Evolutionary conservation across 2,888 invertebrate genomes (phyloP), one percentile per base, ranked within the genome.

Genomic region (Spilosoma lubricipeda): DNA sequence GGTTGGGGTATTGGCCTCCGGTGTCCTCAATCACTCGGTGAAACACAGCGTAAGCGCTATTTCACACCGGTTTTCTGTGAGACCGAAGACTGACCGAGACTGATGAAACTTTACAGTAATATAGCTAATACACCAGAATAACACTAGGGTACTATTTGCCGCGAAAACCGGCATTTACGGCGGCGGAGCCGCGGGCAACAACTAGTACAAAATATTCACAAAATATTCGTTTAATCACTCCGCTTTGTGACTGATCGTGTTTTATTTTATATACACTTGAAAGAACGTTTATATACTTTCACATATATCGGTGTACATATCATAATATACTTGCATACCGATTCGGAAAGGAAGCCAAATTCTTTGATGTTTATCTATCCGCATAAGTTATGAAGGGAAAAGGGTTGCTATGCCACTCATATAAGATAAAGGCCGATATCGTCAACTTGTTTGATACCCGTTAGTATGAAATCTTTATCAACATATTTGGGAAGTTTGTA

Each of bases 321-420:
- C 76, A 76, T 82, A 82, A 82, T 77, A 74, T 82, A 82, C 77
- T 67, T 70, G 65, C 71, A 76, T 78, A 74, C 70, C 67, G 77
- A 82, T 77, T 84, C 82, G 67, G 71, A 68, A 75, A 82, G 75
- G 77, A 75, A 74, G 74, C 78, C 52, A 77, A 82, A 82, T 84
- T 84, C 80, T 77, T 78, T 78, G 85, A 83, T 83, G 77, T 82
- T 85, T 83, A 85, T 83, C 82, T 80, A 70, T 73, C 75, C 77
- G 78, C 85, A 77, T 82, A 82, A 82, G 80, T 83, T 84, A 83
- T 83, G 85, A 80, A 82, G 76, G 80, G 56, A 78, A 74, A 82
- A 78, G 81, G 85, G 83, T 82, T 80, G 65, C 65, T 67, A 64
- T 66, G 56, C 72, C 64, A 36, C 66, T 69, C 71, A 80, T 80